Conservation (phyloP, 2,888 invertebrate species). For the Rutpela maculata region DNA sequence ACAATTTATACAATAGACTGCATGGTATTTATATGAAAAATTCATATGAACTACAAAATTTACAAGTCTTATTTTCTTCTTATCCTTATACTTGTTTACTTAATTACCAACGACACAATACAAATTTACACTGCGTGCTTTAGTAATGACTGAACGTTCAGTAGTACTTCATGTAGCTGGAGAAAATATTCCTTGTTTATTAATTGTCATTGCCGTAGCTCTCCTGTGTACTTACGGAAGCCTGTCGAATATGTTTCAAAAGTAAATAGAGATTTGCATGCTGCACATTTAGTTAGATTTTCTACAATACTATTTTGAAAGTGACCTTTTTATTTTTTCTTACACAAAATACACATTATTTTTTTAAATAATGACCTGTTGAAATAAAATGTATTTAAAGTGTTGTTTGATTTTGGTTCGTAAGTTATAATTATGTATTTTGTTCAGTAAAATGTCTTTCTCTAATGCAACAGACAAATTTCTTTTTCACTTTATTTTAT, state of each 20-base stretch:
- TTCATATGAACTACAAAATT: not conserved
- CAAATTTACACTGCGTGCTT: slow-evolving; percentile 11
- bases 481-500: not conserved
- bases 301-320: slow-evolving; percentile 30
- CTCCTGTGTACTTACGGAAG: not conserved
- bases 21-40: slow-evolving; percentile 23
- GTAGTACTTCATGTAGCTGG: not conserved
- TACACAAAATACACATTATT: slow-evolving; percentile 17
- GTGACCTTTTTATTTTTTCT: slow-evolving; percentile 22
- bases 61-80: not conserved
- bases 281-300: slow-evolving; percentile 25
- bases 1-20: slow-evolving; percentile 15
- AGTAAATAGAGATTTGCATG: slow-evolving; percentile 33
- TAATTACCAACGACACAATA: not conserved
- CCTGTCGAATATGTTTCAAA: slow-evolving; percentile 8
- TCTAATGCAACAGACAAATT: not conserved
- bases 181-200: not conserved
- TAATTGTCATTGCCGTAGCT: slow-evolving; percentile 10
- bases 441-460: too few relatives aligned
- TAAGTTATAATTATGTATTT: not conserved
- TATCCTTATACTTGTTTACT: not conserved
- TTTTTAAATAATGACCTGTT: not conserved
- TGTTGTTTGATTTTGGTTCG: slow-evolving; percentile 12
- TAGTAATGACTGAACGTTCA: slow-evolving; percentile 3
- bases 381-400: slow-evolving; percentile 1